Evolutionary conservation across 1,140 invertebrate species (phyloP).

Genomic region (Drosophila micromelanica): DNA sequence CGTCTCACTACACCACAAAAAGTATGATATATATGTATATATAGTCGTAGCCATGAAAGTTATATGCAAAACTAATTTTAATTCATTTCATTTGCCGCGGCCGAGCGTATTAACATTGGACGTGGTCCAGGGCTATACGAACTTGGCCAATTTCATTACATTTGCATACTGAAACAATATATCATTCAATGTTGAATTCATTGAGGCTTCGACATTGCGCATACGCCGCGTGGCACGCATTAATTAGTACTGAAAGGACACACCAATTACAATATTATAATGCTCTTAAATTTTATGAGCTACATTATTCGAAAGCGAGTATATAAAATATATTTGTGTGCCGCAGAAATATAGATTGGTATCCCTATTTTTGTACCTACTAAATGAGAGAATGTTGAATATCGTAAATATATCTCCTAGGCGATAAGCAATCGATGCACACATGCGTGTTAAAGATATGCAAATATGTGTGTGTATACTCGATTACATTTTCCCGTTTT

Average conservation of each 20-base stretch:
- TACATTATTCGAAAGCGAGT: too few species aligned
- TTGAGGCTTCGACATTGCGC: not conserved
- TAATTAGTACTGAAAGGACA: slow-evolving; percentile 26
- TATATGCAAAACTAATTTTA: slow-evolving; percentile 44
- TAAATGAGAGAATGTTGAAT: too few species aligned
- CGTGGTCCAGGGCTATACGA: too few species aligned
- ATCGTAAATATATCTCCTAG: too few species aligned
- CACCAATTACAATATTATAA: slow-evolving; percentile 10
- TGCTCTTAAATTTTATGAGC: not conserved
- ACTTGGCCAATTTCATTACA: slow-evolving; percentile 25
- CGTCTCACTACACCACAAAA: too few species aligned
- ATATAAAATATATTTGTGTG: too few species aligned
- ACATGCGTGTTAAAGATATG: too few species aligned
- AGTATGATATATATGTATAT: not conserved
- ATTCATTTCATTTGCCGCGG: slow-evolving; percentile 15
- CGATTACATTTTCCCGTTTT: too few species aligned
- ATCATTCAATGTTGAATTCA: not conserved
- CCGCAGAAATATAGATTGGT: too few species aligned
- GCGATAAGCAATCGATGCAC: too few species aligned
- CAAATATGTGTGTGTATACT: too few species aligned
- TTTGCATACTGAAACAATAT: slow-evolving; percentile 44
- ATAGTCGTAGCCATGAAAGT: slow-evolving; percentile 5
- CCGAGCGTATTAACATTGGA: not conserved
- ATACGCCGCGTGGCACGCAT: slow-evolving; percentile 12
- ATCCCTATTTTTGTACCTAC: too few species aligned